Evolutionary conservation across 2,113 vertebrate species (phyloP).

Genomic region (Clarias macrocephalus): DNA sequence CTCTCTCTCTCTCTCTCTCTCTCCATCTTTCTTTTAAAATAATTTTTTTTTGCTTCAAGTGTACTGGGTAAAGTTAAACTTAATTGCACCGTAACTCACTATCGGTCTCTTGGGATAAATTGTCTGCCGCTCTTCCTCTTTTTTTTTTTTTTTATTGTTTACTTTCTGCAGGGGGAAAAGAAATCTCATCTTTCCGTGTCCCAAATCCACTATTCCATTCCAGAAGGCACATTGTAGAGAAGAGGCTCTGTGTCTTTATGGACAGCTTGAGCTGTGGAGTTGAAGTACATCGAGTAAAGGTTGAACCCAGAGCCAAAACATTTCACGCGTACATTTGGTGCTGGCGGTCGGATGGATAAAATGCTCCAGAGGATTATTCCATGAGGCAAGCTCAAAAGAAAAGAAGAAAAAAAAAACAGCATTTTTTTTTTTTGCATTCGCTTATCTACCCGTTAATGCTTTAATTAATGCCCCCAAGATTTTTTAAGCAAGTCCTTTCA

Average conservation of each 20-base stretch:
- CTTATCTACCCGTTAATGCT: not conserved
- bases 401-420: no score
- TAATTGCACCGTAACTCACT: constrained; percentile 34
- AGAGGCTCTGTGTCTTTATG: not conserved
- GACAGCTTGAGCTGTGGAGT: not conserved
- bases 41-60: constrained; percentile 1
- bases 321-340: not conserved
- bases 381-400: not conserved
- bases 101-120: not conserved
- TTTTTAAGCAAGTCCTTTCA: not conserved
- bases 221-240: not conserved
- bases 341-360: not conserved
- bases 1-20: not conserved
- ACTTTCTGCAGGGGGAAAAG: not conserved
- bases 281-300: not conserved
- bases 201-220: constrained; percentile 9
- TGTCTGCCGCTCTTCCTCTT: not conserved
- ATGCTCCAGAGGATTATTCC: not conserved
- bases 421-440: not conserved
- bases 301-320: constrained; percentile 18
- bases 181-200: not conserved
- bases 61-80: constrained; percentile 24
- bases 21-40: not conserved
- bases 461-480: not conserved
- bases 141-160: constrained; percentile 14